phyloP scores from a whole-genome alignment of 2,113 vertebrate species.

The Smithornis capensis region DNA sequence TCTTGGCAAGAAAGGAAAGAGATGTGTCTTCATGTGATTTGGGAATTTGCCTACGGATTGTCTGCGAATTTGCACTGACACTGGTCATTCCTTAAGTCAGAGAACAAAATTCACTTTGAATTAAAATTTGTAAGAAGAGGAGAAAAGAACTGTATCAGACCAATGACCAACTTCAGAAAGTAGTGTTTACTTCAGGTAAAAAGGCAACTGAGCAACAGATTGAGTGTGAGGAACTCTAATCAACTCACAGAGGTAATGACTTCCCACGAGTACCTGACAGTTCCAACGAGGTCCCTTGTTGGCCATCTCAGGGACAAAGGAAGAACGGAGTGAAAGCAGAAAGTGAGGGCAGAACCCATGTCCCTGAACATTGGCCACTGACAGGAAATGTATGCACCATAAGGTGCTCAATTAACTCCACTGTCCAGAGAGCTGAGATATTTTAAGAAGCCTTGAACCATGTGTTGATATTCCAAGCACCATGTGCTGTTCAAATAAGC shows the following conservation, averaged over 20 bases:
- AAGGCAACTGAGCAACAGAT: not conserved
- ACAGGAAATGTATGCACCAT: not conserved
- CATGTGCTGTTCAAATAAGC: rapidly evolving
- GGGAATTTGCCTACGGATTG: not conserved
- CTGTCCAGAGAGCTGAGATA: not conserved
- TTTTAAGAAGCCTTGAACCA: not conserved
- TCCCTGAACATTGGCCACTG: not conserved
- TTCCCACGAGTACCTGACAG: not conserved
- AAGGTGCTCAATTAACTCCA: not conserved
- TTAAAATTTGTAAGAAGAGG: not conserved
- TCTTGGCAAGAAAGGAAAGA: not conserved
- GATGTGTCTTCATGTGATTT: not conserved
- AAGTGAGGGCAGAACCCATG: not conserved
- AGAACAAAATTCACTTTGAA: not conserved
- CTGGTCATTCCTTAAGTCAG: not conserved
- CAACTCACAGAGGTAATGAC: not conserved
- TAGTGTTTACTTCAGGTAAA: not conserved
- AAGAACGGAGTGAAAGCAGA: not conserved
- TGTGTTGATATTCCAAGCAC: not conserved
- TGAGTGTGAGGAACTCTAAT: not conserved
- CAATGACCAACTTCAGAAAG: not conserved
- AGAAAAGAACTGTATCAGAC: not conserved
- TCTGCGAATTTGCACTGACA: not conserved
- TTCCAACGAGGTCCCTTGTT: not conserved
- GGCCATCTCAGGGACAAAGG: not conserved